Evolutionary conservation across 2,888 invertebrate genomes (phyloP), one percentile per base, ranked within the genome.

Genomic region (Erpobdella octoculata): DNA sequence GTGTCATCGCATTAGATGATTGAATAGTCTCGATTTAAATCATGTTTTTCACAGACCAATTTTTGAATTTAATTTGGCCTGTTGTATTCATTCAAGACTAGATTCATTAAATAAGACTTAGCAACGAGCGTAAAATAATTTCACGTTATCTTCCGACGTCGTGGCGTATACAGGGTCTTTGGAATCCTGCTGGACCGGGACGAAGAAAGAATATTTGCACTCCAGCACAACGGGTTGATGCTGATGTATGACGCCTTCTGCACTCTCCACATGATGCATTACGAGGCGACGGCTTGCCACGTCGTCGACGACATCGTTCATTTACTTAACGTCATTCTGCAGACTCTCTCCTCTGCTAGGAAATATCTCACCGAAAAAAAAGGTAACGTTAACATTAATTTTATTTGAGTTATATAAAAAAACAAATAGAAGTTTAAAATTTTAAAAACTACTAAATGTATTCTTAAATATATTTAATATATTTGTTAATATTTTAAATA

Each of bases 181-280:
- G 89, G 92, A 82, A 91, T 92, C 78, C 86, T 94, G 59, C 89
- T 94, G 58, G 93, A 93, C 80, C 90, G 89, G 46, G 90, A 91
- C 78, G 93, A 93, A 78, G 94, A 94, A 83, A 87, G 92, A 76
- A 84, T 93, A 37, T 90, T 90, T 80, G 91, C 93, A 18, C 89
- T 93, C n/a, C 92, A 90, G 79, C 91, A 93, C 79, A 90, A 91
- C 62, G 94, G 93, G 35, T 85, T 95, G 75, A 89, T 89, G 80
- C 88, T 90, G 84, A 87, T 90, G 2, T 89, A 89, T 80, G 90
- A 90, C 85, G n/a, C 69, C 6, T 69, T 69, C 58, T 21, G 18
- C 21, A 92, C 92, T 75, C 86, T 94, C 74, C 93, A 93, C 86
- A 89, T 91, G 77, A 93, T 94, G 89, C 90, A 93, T 82, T 92